Conservation (phyloP, 92 coral and sea anemone species). For the Meandrina meandrites region DNA sequence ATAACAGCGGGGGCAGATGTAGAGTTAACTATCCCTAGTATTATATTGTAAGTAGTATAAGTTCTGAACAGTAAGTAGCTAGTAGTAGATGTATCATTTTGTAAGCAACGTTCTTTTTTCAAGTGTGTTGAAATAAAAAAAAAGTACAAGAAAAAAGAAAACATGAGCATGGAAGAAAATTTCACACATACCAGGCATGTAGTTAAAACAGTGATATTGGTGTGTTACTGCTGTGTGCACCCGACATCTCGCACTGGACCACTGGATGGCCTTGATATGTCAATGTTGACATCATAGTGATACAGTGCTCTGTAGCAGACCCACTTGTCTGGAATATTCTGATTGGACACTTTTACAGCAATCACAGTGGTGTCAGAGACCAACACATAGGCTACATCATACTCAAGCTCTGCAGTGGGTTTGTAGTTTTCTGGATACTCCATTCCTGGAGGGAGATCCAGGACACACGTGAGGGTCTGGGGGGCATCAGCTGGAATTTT, state of each 20-base stretch:
- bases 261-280: slow-evolving; percentile 68
- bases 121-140: too few relatives aligned
- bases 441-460: slow-evolving; percentile 84
- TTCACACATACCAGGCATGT: not conserved
- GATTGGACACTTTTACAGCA: slow-evolving; percentile 92
- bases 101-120: too few relatives aligned
- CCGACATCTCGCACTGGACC: slow-evolving; percentile 89
- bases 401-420: slow-evolving; percentile 88
- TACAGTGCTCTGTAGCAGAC: slow-evolving; percentile 88
- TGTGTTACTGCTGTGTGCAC: slow-evolving; percentile 74
- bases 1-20: too few relatives aligned
- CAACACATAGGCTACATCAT: slow-evolving; percentile 86
- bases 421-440: slow-evolving; percentile 85
- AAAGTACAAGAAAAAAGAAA: too few relatives aligned
- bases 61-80: too few relatives aligned
- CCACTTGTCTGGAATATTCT: slow-evolving; percentile 90
- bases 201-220: not conserved
- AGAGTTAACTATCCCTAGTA: too few relatives aligned
- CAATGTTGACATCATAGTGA: slow-evolving; percentile 87
- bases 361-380: slow-evolving; percentile 94
- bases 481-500: slow-evolving; percentile 96
- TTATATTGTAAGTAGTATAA: too few relatives aligned
- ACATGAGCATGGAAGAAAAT: too few relatives aligned
- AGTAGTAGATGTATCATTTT: too few relatives aligned
- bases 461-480: slow-evolving; percentile 76